Evolutionary conservation across 2,888 invertebrate species (phyloP).

Genomic region (Ennomos fuscantarius): DNA sequence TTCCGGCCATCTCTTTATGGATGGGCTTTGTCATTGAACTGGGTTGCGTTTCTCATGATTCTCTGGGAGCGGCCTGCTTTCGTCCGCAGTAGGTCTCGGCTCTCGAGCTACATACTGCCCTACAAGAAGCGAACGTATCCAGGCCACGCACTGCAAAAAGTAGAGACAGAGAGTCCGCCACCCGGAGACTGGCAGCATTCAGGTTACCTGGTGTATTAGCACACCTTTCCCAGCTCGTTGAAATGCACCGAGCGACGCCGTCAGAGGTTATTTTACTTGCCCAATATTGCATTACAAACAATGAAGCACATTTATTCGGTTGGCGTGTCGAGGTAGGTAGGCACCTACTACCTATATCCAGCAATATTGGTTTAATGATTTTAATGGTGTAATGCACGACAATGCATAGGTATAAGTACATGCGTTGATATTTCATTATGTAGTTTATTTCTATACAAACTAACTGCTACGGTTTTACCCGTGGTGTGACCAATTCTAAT

Average conservation of each 20-base stretch:
- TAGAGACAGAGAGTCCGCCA: constrained; percentile 48
- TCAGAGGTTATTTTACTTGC: constrained; percentile 34
- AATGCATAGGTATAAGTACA: too few species aligned
- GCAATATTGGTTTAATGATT: constrained; percentile 23
- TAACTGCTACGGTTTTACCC: too few species aligned
- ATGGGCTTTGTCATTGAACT: constrained; percentile 46
- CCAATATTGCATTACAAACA: constrained; percentile 34
- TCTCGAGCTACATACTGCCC: constrained; percentile 63
- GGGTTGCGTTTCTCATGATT: constrained; percentile 68
- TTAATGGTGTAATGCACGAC: background rate
- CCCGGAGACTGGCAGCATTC: constrained; percentile 67
- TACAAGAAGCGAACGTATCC: constrained; percentile 62
- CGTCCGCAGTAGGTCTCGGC: constrained; percentile 57
- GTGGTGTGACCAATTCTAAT: too few species aligned
- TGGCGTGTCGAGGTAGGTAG: constrained; percentile 13
- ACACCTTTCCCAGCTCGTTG: constrained; percentile 44
- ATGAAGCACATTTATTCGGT: constrained; percentile 21
- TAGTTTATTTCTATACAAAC: too few species aligned
- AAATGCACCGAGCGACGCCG: constrained; percentile 42
- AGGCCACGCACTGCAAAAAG: constrained; percentile 69
- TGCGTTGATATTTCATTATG: too few species aligned
- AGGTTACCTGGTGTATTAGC: constrained; percentile 57
- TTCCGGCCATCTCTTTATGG: constrained; percentile 42
- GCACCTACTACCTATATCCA: background rate
- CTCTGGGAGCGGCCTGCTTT: constrained; percentile 73